These are phyloP conservation scores for Rhadinocentrus ornatus DNA, from an alignment of 2,797 vertebrate genomes.

Conservation along the genomic window DNA sequence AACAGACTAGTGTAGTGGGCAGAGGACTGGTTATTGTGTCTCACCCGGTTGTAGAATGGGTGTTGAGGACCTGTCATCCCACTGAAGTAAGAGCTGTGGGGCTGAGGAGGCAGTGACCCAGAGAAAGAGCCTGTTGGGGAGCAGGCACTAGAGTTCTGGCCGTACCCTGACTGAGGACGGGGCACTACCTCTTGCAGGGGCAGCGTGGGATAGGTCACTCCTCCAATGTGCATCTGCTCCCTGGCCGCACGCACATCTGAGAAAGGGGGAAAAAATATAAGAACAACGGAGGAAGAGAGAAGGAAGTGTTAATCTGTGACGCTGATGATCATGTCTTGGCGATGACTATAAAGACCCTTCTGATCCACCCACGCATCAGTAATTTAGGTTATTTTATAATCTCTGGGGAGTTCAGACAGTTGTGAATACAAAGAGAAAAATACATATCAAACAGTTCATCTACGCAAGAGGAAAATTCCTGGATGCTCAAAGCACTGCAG, in stretches of 20 bases:
- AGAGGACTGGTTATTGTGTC: constrained; percentile 42
- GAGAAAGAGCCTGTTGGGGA: constrained; percentile 89
- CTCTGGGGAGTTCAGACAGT: constrained; percentile 59
- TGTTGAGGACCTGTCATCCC: constrained; percentile 97
- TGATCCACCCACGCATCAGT: constrained; percentile 78
- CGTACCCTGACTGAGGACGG: constrained; percentile 86
- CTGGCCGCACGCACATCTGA: constrained; percentile 95
- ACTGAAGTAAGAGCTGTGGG: constrained; percentile 96
- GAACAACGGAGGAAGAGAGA: constrained; percentile 35
- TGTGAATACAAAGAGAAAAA: constrained; percentile 54
- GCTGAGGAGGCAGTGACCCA: constrained; percentile 87
- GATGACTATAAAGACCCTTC: constrained; percentile 77
- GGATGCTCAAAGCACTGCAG: constrained; percentile 28
- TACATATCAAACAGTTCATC: constrained; percentile 52
- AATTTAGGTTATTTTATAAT: constrained; percentile 66
- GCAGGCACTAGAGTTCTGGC: constrained; percentile 87
- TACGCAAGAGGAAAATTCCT: constrained; percentile 33
- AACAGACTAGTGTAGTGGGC: neutral
- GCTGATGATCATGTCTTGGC: constrained; percentile 68
- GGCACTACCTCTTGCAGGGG: constrained; percentile 89
- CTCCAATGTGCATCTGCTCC: constrained; percentile 95
- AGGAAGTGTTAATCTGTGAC: constrained; percentile 59
- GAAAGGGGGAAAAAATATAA: constrained; percentile 36
- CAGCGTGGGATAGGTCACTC: constrained; percentile 91
- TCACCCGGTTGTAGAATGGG: constrained; percentile 99